Base-by-base conservation (phyloP, 2,797 vertebrate genomes). In the Myripristis murdjan region DNA sequence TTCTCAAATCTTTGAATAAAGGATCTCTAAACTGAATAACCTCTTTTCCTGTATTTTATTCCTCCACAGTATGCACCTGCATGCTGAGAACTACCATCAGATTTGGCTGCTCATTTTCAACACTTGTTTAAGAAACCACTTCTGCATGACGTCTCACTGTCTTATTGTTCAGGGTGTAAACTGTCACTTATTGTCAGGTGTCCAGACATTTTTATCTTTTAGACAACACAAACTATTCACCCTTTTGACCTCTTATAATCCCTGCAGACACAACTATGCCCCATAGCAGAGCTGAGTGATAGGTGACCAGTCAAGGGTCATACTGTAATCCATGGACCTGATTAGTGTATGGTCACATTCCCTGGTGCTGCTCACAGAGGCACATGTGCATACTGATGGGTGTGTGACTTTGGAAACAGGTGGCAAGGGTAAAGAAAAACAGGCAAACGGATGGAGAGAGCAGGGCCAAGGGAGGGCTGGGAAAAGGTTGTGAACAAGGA, bases 301-400 rank as follows among this genome's bases (percentile, higher is more conserved):
- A 20, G 78, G 14, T 51, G 79, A 64, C 26, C 16, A 74, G 73
- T 87, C 70, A 88, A 70, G 68, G 75, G 73, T 77, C 69, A 69
- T n/a, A 60, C 31, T 72, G 73, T 84, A 87, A 87, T 87, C 73
- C 62, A 18, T 57, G 58, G 63, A 28, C 54, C 75, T 89, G 77
- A 88, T 89, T 86, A 86, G 85, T 86, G 83, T 87, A 75, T 46
- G 70, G 74, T 85, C 87, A 92, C 89, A 90, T 59, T 70, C 60
- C 22, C 39, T 56, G 33, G 55, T 56, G 31, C 63, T 58, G 37
- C 52, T 66, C 54, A 79, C 35, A 54, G 71, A 62, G 64, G 73
- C 73, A 74, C 71, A 75, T 53, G 52, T 69, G 73, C 84, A 90
- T 91, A 80, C 64, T 70, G 76, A 87, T 89, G 84, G 46, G 33